phyloP scores from a whole-genome alignment of 2,113 vertebrate species.

The Pseudonaja textilis region DNA sequence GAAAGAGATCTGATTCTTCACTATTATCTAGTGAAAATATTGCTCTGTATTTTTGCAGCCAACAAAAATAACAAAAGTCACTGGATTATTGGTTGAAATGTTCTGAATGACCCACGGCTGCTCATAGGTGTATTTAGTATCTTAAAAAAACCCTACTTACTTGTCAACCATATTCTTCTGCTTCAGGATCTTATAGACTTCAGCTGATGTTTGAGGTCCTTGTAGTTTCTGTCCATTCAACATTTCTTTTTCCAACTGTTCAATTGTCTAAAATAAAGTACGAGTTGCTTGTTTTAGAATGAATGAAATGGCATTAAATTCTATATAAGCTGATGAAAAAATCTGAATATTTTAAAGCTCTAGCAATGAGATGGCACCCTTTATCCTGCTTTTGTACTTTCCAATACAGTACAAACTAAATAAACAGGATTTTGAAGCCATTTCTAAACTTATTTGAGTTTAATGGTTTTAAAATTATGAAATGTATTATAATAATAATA shows the following conservation, averaged over 20 bases:
- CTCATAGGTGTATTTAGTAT: neutral
- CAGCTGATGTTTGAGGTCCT: slow-evolving; percentile 78
- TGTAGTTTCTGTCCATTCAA: slow-evolving; percentile 90
- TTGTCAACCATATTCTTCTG: slow-evolving; percentile 62
- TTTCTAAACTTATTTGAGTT: neutral
- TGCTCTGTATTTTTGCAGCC: neutral
- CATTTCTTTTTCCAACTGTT: slow-evolving; percentile 83
- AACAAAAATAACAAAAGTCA: neutral
- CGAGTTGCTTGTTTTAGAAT: neutral
- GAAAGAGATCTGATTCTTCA: neutral
- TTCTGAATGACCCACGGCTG: neutral
- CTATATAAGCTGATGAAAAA: neutral
- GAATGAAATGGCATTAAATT: neutral
- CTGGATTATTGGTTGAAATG: neutral
- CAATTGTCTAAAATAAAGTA: slow-evolving; percentile 72
- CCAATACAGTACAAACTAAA: neutral
- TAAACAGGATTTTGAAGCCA: neutral
- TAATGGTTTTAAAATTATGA: neutral
- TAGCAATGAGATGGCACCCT: neutral
- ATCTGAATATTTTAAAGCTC: neutral
- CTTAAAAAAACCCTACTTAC: slow-evolving; percentile 59
- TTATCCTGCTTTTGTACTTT: neutral
- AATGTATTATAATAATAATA: neutral
- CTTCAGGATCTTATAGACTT: slow-evolving; percentile 72
- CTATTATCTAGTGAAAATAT: neutral